Evolutionary conservation across 2,797 vertebrate genomes (phyloP).

Genomic region (Notolepis coatsorum): DNA sequence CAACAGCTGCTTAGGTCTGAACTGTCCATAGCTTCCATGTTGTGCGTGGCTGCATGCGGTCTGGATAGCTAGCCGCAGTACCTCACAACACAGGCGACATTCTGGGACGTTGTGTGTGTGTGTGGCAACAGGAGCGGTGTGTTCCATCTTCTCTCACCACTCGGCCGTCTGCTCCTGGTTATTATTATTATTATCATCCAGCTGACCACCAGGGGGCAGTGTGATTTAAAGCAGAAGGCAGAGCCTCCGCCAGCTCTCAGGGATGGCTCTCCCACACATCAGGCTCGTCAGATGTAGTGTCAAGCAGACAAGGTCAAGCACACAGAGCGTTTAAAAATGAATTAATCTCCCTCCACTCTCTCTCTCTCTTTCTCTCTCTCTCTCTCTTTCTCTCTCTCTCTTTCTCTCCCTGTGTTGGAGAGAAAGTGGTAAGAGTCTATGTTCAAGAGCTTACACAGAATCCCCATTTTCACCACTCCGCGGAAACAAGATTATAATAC

Average conservation of each 20-base stretch:
- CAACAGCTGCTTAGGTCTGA: constrained; percentile 13
- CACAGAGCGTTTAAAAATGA: constrained; percentile 74
- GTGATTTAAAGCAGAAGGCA: constrained; percentile 56
- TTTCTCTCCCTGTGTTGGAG: constrained; percentile 24
- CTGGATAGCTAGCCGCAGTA: background rate
- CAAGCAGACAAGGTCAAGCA: constrained; percentile 80
- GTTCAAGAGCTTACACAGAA: constrained; percentile 52
- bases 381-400: constrained; percentile 21
- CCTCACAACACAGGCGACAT: constrained; percentile 8
- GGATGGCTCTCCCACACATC: constrained; percentile 51
- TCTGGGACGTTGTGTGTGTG: background rate
- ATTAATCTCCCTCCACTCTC: constrained; percentile 65
- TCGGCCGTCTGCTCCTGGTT: too few relatives aligned
- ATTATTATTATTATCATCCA: too few relatives aligned
- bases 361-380: constrained; percentile 22
- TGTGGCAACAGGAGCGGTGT: constrained; percentile 29
- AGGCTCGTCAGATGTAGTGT: constrained; percentile 65
- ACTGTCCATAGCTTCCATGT: background rate
- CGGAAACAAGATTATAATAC: constrained; percentile 42
- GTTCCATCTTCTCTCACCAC: constrained; percentile 34
- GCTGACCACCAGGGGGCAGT: constrained; percentile 80
- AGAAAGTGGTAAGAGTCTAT: constrained; percentile 20
- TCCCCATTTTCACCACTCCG: constrained; percentile 57
- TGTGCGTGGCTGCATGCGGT: background rate
- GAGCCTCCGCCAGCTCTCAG: constrained; percentile 32